Percentiles rank a stretch among this genome's conserved stretches.
These are phyloP conservation scores for Euzetes globulus DNA, from an alignment of 2,888 invertebrate species.

Conservation along the genomic window DNA sequence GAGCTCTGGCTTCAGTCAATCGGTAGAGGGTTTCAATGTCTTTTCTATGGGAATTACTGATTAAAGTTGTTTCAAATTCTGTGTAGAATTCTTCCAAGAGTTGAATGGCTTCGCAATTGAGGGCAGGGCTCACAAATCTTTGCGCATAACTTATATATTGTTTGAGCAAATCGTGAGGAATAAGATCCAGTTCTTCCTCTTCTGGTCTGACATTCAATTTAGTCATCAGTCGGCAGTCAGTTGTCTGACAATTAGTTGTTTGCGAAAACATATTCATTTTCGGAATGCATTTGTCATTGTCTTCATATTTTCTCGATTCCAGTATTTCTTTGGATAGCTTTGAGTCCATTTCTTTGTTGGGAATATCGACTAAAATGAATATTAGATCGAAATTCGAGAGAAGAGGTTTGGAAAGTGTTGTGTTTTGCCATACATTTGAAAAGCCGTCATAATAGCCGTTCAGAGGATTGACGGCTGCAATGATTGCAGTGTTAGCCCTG, in stretches of 20 bases:
- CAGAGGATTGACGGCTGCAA: slow-evolving; percentile 87
- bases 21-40: slow-evolving; percentile 82
- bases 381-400: slow-evolving; percentile 87
- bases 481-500: slow-evolving; percentile 70
- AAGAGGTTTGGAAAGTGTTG: slow-evolving; percentile 74
- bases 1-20: slow-evolving; percentile 73
- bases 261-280: slow-evolving; percentile 51
- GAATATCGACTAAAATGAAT: slow-evolving; percentile 78
- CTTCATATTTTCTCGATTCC: background rate
- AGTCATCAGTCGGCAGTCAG: background rate
- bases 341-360: slow-evolving; percentile 68
- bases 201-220: background rate
- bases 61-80: slow-evolving; percentile 62
- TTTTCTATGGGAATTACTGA: slow-evolving; percentile 64
- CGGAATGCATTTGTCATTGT: slow-evolving; percentile 47
- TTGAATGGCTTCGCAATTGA: slow-evolving; percentile 63
- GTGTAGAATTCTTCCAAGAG: slow-evolving; percentile 52
- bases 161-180: slow-evolving; percentile 68
- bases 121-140: slow-evolving; percentile 72
- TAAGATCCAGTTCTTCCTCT: slow-evolving; percentile 60
- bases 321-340: slow-evolving; percentile 74
- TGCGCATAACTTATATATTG: slow-evolving; percentile 88
- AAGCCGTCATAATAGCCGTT: slow-evolving; percentile 79
- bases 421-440: slow-evolving; percentile 79
- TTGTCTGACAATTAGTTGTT: background rate